Conservation (phyloP, 2,888 invertebrate genomes). For the Stenchaetothrips biformis region DNA sequence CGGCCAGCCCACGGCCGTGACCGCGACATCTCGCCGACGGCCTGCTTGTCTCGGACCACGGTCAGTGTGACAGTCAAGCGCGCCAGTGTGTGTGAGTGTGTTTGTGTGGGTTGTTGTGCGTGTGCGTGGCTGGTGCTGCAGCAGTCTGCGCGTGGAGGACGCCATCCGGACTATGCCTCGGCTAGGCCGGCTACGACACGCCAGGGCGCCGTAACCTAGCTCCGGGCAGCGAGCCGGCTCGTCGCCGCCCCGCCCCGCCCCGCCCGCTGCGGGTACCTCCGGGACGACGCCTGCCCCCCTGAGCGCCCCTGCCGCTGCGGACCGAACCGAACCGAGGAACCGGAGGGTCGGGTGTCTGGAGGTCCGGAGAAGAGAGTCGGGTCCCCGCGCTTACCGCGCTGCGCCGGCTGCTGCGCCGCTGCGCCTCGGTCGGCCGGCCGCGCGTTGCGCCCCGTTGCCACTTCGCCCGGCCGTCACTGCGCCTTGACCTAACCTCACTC, state of each 20-base stretch:
- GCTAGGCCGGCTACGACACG: too few species aligned
- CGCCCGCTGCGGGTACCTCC: neutral
- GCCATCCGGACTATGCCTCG: too few species aligned
- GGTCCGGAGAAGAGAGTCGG: neutral
- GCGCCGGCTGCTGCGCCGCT: neutral
- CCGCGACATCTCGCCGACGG: too few species aligned
- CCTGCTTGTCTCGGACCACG: too few species aligned
- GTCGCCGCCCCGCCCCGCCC: neutral
- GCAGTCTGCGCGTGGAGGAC: too few species aligned
- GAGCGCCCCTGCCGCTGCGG: neutral
- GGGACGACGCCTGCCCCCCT: neutral
- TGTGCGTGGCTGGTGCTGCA: too few species aligned
- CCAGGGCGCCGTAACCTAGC: too few species aligned
- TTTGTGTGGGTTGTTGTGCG: too few species aligned
- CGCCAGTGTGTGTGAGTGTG: too few species aligned
- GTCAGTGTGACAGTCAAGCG: too few species aligned
- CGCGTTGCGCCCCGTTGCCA: slow-evolving; percentile 14
- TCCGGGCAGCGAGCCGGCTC: neutral
- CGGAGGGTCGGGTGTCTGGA: neutral
- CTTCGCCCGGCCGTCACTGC: neutral
- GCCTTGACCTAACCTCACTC: too few species aligned
- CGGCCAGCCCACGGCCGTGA: neutral
- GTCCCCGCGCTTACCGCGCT: neutral
- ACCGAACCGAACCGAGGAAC: neutral
- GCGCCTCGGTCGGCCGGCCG: slow-evolving; percentile 18